Evolutionary conservation across 2,113 vertebrate species (phyloP).

Genomic region (Chionomys nivalis): DNA sequence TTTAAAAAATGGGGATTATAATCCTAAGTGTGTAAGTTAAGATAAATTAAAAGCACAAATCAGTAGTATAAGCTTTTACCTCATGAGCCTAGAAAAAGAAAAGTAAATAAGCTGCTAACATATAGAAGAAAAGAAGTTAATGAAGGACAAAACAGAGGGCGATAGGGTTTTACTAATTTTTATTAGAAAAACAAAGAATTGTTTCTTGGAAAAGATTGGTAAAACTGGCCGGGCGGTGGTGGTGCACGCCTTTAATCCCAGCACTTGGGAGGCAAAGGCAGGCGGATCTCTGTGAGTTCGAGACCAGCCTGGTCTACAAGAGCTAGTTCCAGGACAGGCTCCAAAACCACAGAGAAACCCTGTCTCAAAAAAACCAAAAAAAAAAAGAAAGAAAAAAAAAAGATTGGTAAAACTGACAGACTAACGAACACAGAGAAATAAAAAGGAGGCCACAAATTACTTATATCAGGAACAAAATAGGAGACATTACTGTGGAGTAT

Average conservation of each 20-base stretch:
- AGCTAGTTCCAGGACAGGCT: no score
- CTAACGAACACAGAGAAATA: background rate
- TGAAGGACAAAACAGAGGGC: background rate
- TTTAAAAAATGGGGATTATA: background rate
- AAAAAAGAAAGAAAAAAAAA: no score
- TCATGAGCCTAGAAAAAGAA: background rate
- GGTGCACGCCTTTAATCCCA: no score
- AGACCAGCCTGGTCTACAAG: no score
- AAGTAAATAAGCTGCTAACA: background rate
- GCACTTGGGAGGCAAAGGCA: no score
- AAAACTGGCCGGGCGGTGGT: no score
- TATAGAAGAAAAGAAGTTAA: background rate
- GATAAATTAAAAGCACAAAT: background rate
- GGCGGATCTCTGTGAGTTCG: no score
- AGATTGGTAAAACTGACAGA: background rate
- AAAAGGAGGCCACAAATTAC: background rate
- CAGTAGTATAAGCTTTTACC: background rate
- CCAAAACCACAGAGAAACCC: no score
- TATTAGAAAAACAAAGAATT: background rate
- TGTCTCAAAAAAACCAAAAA: no score
- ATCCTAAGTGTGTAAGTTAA: background rate
- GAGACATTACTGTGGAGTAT: background rate
- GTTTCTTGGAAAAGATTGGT: background rate
- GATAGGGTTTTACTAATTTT: background rate
- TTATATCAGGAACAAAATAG: background rate